Percentiles rank a stretch among this genome's conserved stretches.
phyloP scores from a whole-genome alignment of 2,888 invertebrate species.

The Danaus chrysippus region DNA sequence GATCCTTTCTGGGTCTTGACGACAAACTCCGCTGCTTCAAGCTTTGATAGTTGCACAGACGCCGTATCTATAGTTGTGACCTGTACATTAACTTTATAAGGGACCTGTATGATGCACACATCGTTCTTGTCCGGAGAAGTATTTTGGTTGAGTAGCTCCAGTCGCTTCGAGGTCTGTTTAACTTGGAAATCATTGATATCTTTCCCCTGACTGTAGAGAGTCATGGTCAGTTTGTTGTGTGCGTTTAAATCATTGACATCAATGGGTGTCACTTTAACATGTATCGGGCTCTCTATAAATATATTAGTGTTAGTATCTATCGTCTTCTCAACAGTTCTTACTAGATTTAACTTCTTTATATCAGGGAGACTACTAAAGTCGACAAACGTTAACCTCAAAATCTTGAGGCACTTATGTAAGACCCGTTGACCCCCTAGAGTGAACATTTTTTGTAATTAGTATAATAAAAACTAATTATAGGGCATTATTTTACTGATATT shows the following conservation, averaged over 20 bases:
- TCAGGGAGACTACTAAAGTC: constrained; percentile 68
- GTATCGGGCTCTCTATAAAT: constrained; percentile 74
- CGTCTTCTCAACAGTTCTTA: constrained; percentile 72
- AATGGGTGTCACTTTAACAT: constrained; percentile 71
- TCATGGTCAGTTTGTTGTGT: constrained; percentile 70
- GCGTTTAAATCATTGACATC: constrained; percentile 67
- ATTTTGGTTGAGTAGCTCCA: constrained; percentile 69
- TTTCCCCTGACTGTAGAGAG: constrained; percentile 67
- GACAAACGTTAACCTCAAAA: constrained; percentile 74
- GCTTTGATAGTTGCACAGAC: constrained; percentile 60
- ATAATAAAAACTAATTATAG: constrained; percentile 11
- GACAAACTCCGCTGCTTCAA: constrained; percentile 69
- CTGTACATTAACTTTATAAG: constrained; percentile 70
- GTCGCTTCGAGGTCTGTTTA: constrained; percentile 68
- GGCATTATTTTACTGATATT: constrained; percentile 17
- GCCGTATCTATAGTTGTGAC: constrained; percentile 67
- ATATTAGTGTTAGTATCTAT: constrained; percentile 70
- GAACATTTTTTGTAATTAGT: constrained; percentile 51
- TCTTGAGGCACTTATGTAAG: constrained; percentile 69
- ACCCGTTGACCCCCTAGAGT: constrained; percentile 56
- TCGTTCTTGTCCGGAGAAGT: constrained; percentile 62
- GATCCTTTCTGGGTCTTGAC: constrained; percentile 68
- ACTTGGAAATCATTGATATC: constrained; percentile 69
- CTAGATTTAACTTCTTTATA: constrained; percentile 64
- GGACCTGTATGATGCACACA: constrained; percentile 69